Evolutionary conservation across 2,113 vertebrate species (phyloP).

Genomic region (Myodes glareolus): DNA sequence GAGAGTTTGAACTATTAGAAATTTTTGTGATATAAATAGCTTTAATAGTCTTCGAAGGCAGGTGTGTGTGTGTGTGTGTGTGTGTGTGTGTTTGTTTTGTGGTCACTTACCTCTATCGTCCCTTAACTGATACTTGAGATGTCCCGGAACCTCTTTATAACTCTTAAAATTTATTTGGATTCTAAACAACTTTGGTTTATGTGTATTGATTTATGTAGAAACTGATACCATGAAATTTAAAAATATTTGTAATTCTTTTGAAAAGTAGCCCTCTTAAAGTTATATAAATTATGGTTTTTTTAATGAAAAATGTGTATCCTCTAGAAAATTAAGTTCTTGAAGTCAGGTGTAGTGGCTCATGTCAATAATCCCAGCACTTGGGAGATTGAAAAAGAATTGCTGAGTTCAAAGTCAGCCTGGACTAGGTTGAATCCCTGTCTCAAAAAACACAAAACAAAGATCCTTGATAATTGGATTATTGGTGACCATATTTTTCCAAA

Average conservation of each 20-base stretch:
- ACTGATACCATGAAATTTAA: slow-evolving; percentile 32
- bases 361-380: neutral
- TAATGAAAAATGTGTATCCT: slow-evolving; percentile 47
- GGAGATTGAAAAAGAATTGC: neutral
- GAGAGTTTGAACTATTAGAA: slow-evolving; percentile 74
- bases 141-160: slow-evolving; percentile 32
- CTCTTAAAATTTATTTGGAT: slow-evolving; percentile 37
- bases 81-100: neutral
- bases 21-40: slow-evolving; percentile 76
- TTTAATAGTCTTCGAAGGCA: slow-evolving; percentile 65
- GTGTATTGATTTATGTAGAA: slow-evolving; percentile 45
- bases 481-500: slow-evolving; percentile 22
- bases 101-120: slow-evolving; percentile 19
- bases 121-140: slow-evolving; percentile 24
- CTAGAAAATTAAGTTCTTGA: slow-evolving; percentile 28
- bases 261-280: slow-evolving; percentile 28
- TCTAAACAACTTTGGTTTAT: slow-evolving; percentile 41
- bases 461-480: neutral
- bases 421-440: neutral
- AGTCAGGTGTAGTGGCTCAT: neutral
- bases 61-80: neutral
- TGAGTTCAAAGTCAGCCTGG: neutral
- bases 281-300: slow-evolving; percentile 57
- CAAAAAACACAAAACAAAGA: neutral
- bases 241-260: slow-evolving; percentile 38